A percentile compares a stretch with the other conserved stretches of the same genome.
Conservation (phyloP, 2,888 invertebrate species). For the Lagria hirta region DNA sequence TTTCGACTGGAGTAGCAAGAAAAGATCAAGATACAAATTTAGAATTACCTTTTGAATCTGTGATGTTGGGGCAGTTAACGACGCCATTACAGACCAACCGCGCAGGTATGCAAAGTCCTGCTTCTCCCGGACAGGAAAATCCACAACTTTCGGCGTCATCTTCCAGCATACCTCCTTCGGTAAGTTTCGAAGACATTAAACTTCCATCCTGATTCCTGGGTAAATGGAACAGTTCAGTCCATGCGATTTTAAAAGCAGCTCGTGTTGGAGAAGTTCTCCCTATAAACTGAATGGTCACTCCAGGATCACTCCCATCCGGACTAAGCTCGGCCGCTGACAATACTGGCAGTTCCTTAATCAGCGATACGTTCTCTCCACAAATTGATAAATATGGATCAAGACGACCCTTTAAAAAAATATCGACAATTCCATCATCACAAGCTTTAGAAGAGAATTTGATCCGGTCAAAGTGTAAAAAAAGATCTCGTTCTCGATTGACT, state of each 20-base stretch:
- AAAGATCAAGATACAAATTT: neutral
- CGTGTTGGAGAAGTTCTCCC: constrained; percentile 77
- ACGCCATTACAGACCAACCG: constrained; percentile 85
- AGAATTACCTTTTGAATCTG: constrained; percentile 56
- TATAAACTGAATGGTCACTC: constrained; percentile 58
- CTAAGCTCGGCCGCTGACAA: constrained; percentile 77
- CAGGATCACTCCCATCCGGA: constrained; percentile 58
- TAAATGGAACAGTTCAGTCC: constrained; percentile 86
- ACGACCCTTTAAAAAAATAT: constrained; percentile 64
- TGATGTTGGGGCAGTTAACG: constrained; percentile 80
- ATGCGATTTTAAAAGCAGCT: constrained; percentile 84
- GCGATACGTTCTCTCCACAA: constrained; percentile 83
- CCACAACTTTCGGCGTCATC: constrained; percentile 67
- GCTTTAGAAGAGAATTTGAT: constrained; percentile 81
- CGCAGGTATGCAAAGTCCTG: constrained; percentile 80
- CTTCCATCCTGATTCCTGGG: constrained; percentile 82
- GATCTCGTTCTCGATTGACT: constrained; percentile 79
- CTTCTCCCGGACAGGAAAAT: constrained; percentile 84
- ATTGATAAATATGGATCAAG: constrained; percentile 76
- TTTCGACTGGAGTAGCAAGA: constrained; percentile 4
- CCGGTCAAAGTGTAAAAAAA: constrained; percentile 85
- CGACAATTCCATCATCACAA: constrained; percentile 84
- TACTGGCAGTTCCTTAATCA: constrained; percentile 77
- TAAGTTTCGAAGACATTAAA: constrained; percentile 72
- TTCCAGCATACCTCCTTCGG: constrained; percentile 58